Conservation (phyloP, 1,140 invertebrate genomes). For the Chironomus tepperi region DNA sequence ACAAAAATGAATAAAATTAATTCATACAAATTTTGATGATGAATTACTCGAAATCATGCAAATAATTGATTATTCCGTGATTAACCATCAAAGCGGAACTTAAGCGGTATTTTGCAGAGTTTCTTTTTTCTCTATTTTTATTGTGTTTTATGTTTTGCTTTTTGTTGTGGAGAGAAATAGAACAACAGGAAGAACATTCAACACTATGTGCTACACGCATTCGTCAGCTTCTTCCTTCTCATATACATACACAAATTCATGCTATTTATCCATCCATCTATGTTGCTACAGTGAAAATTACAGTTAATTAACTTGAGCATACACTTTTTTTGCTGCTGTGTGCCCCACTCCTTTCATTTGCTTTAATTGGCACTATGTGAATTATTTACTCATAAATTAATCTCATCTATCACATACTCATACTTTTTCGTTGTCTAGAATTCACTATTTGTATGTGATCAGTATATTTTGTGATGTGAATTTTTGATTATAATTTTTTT, state of each 20-base stretch:
- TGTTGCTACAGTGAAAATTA: not conserved
- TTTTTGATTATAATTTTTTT: too few species aligned
- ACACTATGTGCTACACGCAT: not conserved
- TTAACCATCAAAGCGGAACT: conserved; percentile 13
- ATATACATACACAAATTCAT: not conserved
- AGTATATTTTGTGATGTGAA: not conserved
- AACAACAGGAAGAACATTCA: conserved; percentile 6
- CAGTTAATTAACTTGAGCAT: conserved; percentile 19
- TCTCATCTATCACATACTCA: not conserved
- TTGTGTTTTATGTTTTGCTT: not conserved
- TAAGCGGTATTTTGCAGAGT: not conserved
- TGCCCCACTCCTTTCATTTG: not conserved
- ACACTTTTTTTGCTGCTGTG: not conserved
- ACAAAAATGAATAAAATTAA: not conserved
- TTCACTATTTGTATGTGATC: not conserved
- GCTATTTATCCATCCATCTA: conserved; percentile 7
- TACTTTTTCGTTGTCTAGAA: too few species aligned
- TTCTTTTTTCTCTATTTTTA: too few species aligned
- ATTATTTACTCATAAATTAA: not conserved
- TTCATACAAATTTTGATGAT: not conserved
- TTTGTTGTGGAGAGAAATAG: not conserved
- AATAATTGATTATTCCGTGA: conserved; percentile 6
- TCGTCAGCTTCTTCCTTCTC: not conserved
- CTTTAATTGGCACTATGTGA: conserved; percentile 10
- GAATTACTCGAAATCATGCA: not conserved